A percentile compares a stretch with the other conserved stretches of the same genome.
Evolutionary conservation across 1,140 invertebrate genomes (phyloP).

Genomic region (Heliconius nattereri): DNA sequence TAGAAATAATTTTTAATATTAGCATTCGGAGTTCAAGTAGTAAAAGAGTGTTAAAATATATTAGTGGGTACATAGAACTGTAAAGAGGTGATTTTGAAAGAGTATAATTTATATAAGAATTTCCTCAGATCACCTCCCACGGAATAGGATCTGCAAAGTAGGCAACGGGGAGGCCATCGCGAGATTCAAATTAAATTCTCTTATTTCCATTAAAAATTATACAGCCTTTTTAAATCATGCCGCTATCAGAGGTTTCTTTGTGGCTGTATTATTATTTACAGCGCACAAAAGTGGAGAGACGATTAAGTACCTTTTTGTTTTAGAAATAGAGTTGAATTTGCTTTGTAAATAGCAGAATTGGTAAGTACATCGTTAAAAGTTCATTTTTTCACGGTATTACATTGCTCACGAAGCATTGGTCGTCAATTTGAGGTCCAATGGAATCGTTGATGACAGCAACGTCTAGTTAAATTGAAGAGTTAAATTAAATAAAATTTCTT

Average conservation of each 20-base stretch:
- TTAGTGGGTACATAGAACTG: not conserved
- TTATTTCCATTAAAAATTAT: conserved; percentile 10
- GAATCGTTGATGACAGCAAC: not conserved
- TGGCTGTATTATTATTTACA: conserved; percentile 8
- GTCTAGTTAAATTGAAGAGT: not conserved
- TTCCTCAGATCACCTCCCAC: not conserved
- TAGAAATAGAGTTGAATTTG: not conserved
- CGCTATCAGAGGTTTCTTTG: conserved; percentile 6
- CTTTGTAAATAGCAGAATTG: not conserved
- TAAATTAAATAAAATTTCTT: too few relatives aligned
- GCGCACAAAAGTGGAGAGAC: not conserved
- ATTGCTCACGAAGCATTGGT: not conserved
- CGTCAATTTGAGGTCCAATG: not conserved
- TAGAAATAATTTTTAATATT: too few relatives aligned
- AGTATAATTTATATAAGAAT: not conserved
- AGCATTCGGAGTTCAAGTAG: too few relatives aligned
- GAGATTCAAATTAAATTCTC: conserved; percentile 5
- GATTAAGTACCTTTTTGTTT: not conserved
- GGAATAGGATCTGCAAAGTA: not conserved
- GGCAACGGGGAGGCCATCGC: not conserved
- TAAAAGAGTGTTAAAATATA: too few relatives aligned
- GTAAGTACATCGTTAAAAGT: conserved; percentile 10
- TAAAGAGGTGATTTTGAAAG: not conserved
- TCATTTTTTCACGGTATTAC: not conserved
- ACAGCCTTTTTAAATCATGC: conserved; percentile 4